Conservation (phyloP, 2,888 invertebrate genomes). For the Diarsia dahlii region DNA sequence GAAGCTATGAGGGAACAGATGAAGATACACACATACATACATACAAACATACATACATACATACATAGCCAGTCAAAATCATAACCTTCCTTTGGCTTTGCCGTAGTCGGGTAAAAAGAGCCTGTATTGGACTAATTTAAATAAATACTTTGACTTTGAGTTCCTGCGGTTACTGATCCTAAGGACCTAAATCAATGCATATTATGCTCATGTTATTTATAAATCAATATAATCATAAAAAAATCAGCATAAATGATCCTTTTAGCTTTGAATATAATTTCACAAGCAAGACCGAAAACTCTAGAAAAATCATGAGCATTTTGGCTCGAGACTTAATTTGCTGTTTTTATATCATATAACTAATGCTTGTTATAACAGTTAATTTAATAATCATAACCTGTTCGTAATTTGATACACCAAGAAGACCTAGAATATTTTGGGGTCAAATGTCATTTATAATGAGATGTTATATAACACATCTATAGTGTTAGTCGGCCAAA, state of each 20-base stretch:
- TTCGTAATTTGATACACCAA: not conserved
- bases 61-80: no score
- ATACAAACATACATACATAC: no score
- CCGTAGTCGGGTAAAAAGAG: no score
- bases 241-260: no score
- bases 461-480: conserved; percentile 4
- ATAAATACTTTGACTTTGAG: no score
- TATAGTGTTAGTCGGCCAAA: conserved; percentile 11
- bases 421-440: conserved; percentile 3
- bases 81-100: no score
- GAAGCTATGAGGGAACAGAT: no score
- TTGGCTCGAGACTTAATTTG: not conserved
- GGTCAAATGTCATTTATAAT: not conserved
- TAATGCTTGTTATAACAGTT: not conserved
- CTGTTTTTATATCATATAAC: not conserved
- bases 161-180: not conserved
- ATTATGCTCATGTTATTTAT: not conserved
- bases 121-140: no score
- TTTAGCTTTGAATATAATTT: not conserved
- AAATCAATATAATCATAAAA: not conserved
- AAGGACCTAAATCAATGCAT: not conserved
- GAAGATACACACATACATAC: no score
- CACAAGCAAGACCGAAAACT: not conserved
- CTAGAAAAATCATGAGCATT: not conserved
- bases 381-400: not conserved